Base-by-base conservation (phyloP, 1,140 invertebrate genomes). In the Dolichoris vasculosae region DNA sequence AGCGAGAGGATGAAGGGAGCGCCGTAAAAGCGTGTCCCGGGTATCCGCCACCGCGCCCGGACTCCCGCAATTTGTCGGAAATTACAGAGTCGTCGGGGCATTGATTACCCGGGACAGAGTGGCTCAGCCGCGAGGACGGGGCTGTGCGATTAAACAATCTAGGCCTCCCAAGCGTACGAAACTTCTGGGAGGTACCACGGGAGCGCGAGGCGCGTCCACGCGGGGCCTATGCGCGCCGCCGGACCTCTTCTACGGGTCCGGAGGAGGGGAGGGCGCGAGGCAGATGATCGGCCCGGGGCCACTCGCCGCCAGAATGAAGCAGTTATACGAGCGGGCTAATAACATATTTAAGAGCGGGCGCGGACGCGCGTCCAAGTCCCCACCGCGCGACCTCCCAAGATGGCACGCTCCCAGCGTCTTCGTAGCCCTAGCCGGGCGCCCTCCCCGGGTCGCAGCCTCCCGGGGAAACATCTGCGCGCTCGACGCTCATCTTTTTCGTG, bases 321-420 rank as follows among this genome's bases (percentile, higher is more conserved):
- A 90, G 91, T 92, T 92, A 92, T 92, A 92, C 91, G 75, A 81
- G 90, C 90, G 89, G 91, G 90, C 91, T 92, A 92, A 92, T 92
- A 92, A 92, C 91, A 92, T 92, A 92, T 92, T 92, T 92, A 92
- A 91, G 90, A 88, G 87, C 84, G 88, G 17, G 79, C 35, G 38
- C 17, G 26, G 55, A 64, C 83, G 83, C 76, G 83, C 76, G 35
- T 82, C 87, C 88, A 86, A 88, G 88, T 89, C 89, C 87, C 88
- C 88, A 82, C 86, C 88, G 89, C 91, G 89, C 91, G 92, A 92
- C 91, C 91, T 92, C 91, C 91, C 91, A 92, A 92, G 91, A 91
- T 90, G 91, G 89, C 91, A 92, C 91, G 91, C 91, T 91, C 88
- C 88, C 87, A 88, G 88, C 89, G 84, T 64, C 76, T 26, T 43